Conservation (phyloP, 2,888 invertebrate species). For the Eupithecia insigniata region DNA sequence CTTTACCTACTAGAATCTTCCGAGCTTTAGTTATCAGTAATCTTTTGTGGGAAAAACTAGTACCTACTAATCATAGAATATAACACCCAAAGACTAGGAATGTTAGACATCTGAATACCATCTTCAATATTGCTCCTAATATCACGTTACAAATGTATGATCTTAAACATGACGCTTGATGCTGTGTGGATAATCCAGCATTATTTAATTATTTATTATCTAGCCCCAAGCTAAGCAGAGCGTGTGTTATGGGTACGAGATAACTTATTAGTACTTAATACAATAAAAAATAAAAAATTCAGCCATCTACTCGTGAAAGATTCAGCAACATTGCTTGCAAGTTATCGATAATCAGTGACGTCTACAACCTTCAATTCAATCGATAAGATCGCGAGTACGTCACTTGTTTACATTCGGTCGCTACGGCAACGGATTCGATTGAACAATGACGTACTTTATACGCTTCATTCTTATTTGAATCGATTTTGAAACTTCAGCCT, state of each 20-base stretch:
- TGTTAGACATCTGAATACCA: neutral
- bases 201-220: no score
- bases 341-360: constrained; percentile 53
- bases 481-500: constrained; percentile 21
- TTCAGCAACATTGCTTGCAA: constrained; percentile 11
- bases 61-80: neutral
- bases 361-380: constrained; percentile 65
- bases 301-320: neutral
- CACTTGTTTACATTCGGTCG: constrained; percentile 74
- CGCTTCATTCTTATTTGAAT: constrained; percentile 35
- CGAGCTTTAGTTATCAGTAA: neutral
- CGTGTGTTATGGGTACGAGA: no score
- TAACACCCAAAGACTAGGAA: neutral
- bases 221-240: no score
- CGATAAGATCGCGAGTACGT: constrained; percentile 63
- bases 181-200: no score
- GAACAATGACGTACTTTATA: constrained; percentile 49
- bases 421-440: constrained; percentile 76
- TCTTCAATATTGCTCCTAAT: neutral
- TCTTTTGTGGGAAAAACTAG: neutral
- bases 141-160: neutral
- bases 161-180: no score
- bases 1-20: constrained; percentile 8
- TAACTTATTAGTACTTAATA: no score
- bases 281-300: no score